Evolutionary conservation across 2,797 vertebrate species (phyloP).

Genomic region (Sphenodon punctatus): DNA sequence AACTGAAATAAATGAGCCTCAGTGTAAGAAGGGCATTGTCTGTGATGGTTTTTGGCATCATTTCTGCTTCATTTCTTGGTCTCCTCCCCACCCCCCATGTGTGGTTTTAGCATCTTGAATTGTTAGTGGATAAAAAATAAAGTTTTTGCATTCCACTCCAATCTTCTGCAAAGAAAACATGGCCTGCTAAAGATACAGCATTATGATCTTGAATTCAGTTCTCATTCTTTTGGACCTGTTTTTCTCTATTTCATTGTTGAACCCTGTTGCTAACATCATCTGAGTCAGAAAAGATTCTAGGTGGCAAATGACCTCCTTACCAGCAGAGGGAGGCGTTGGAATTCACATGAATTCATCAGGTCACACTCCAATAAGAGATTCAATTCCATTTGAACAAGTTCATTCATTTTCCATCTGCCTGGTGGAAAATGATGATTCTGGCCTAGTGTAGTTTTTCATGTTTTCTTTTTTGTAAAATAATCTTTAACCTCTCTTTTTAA

Average conservation of each 20-base stretch:
- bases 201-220: not conserved
- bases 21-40: not conserved
- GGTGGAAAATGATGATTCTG: not conserved
- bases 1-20: not conserved
- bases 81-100: not conserved
- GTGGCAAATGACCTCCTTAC: not conserved
- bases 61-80: not conserved
- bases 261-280: not conserved
- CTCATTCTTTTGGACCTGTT: not conserved
- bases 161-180: not conserved
- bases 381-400: not conserved
- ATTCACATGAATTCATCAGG: not conserved
- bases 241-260: not conserved
- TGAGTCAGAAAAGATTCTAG: not conserved
- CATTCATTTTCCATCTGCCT: not conserved
- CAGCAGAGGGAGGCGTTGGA: not conserved
- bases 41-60: not conserved
- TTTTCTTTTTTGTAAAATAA: not conserved
- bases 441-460: not conserved
- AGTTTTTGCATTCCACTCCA: not conserved
- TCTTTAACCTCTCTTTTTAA: not conserved
- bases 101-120: too few species aligned
- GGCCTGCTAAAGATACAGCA: not conserved
- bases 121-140: too few species aligned
- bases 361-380: not conserved